These are phyloP conservation scores for Pygoscelis antarcticus DNA, from an alignment of 2,113 vertebrate species.

Conservation along the genomic window DNA sequence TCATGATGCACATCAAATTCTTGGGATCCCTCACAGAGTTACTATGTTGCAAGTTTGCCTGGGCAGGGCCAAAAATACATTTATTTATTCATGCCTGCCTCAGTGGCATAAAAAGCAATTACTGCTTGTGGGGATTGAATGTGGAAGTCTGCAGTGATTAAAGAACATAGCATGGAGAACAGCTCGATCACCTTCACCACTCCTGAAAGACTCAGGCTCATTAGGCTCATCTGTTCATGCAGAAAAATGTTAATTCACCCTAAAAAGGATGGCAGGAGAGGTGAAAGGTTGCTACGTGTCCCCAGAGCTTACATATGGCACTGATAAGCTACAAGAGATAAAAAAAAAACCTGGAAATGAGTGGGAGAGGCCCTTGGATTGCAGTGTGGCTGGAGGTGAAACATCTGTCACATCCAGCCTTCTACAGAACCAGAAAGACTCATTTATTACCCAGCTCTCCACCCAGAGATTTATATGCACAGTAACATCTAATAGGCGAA, in stretches of 20 bases:
- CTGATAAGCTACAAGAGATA: background rate
- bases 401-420: background rate
- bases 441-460: background rate
- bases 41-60: background rate
- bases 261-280: background rate
- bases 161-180: background rate
- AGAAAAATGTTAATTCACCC: conserved; percentile 29
- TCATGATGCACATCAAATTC: background rate
- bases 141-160: conserved; percentile 8
- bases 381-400: background rate
- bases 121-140: background rate
- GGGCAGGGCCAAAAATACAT: background rate
- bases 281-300: background rate
- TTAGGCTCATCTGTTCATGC: conserved; percentile 38
- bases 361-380: background rate
- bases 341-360: background rate
- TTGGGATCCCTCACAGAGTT: background rate
- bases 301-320: conserved; percentile 1
- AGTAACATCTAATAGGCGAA: background rate
- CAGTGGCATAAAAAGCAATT: background rate
- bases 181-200: conserved; percentile 19
- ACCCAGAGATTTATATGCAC: background rate
- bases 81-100: background rate
- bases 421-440: background rate
- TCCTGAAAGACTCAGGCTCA: conserved; percentile 26